Evolutionary conservation across 2,888 invertebrate species (phyloP), one percentile per base, ranked within the genome.

Genomic region (Lasioglossum figueresi): DNA sequence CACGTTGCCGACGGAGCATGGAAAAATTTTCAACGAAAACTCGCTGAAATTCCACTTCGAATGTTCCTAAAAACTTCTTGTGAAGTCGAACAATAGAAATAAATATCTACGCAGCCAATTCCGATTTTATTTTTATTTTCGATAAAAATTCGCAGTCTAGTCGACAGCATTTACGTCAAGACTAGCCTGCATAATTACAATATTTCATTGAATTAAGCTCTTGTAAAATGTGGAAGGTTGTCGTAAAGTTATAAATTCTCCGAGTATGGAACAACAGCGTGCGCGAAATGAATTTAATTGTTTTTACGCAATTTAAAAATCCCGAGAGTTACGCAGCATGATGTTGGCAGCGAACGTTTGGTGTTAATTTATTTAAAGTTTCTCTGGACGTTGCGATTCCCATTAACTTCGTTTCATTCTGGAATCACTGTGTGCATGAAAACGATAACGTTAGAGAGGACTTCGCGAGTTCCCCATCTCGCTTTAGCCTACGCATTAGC

Each of bases 381-480:
- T 1, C 59, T 59, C 14, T 27, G 59, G 1, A 59, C 27, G n/a
- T 27, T 59, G 27, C 16, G 16, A 27, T 59, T 5, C 14, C 27
- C 27, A 14, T 66, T 34, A 66, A 68, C 23, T 68, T 23, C 23
- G 37, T 37, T 23, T 37, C 10, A 68, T 68, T 68, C 12, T 23
- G 37, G 23, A 1, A 37, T 59, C 37, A 27, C 10, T 2, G 37
- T 16, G 56, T 74, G 27, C 12, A 59, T 76, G 75, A 63, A 76
- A 40, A 76, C 40, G 75, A 40, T 76, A 63, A 63, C 74, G 37
- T 59, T 74, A 16, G 37, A 68, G 34, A 34, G 48, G 48, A 66
- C 48, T 68, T 45, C 14, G 68, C 48, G 37, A 70, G 70, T 70
- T 70, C n/a, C 48, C 45, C 34, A 34, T 48, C 34, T 66, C 34